Evolutionary conservation across 2,888 invertebrate genomes (phyloP), one percentile per base, ranked within the genome.

Genomic region (Melanchra persicariae): DNA sequence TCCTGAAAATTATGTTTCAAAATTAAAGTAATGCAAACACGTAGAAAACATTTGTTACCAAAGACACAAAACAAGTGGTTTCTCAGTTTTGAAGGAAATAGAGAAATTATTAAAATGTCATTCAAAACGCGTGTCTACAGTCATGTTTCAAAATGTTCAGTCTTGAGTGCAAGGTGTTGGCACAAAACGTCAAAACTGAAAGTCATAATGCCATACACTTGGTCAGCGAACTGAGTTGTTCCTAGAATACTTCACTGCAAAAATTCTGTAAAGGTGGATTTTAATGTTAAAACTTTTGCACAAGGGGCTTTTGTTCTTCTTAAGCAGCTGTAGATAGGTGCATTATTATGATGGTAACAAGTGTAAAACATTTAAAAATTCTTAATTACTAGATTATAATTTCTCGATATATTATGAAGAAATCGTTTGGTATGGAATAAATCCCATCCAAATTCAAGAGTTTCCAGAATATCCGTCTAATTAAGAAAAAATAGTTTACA

Each of bases 331-430:
- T 19, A 19, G 34, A 51, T 22, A 22, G 47, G 19, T 37, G 24
- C 52, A 19, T 43, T 24, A 40, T 26, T 10, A 26, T 26, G 19
- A 34, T 19, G 19, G 60, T 60, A 60, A 22, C 15, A 2, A 55
- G 34, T 54, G 54, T 54, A 54, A 26, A 34, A 54, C 34, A 34
- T 52, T 30, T n/a, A n/a, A n/a, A n/a, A n/a, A n/a, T n/a, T n/a
- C n/a, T n/a, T n/a, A n/a, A n/a, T n/a, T n/a, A n/a, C n/a, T n/a
- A n/a, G n/a, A n/a, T n/a, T n/a, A n/a, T n/a, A n/a, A n/a, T n/a
- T n/a, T n/a, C n/a, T n/a, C n/a, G n/a, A n/a, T n/a, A n/a, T n/a
- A n/a, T n/a, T n/a, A n/a, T n/a, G n/a, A n/a, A n/a, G n/a, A n/a
- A n/a, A n/a, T n/a, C n/a, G n/a, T n/a, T n/a, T n/a, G n/a, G n/a